A percentile compares a stretch with the other conserved stretches of the same genome.
Evolutionary conservation across 1,140 invertebrate genomes (phyloP).

Genomic region (Drosophila cardini): DNA sequence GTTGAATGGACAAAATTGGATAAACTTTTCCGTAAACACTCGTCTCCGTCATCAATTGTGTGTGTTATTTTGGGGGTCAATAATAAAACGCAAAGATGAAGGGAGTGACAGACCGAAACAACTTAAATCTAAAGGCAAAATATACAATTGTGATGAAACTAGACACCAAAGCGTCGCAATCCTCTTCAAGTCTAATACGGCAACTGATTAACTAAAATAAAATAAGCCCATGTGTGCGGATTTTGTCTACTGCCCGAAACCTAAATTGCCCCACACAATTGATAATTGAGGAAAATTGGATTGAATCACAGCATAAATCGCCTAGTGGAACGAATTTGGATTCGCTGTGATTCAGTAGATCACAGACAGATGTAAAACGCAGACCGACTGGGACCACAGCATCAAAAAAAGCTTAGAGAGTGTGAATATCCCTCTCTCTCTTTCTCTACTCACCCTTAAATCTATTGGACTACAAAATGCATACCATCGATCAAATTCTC

Average conservation of each 20-base stretch:
- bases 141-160: slow-evolving; percentile 34
- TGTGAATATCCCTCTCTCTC: not conserved
- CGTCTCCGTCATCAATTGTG: not conserved
- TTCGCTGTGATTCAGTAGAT: slow-evolving; percentile 48
- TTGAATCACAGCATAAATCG: slow-evolving; percentile 64
- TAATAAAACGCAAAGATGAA: slow-evolving; percentile 19
- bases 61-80: slow-evolving; percentile 27
- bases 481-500: slow-evolving; percentile 86
- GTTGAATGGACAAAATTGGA: slow-evolving; percentile 7
- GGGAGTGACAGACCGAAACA: slow-evolving; percentile 3
- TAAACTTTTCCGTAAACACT: slow-evolving; percentile 10
- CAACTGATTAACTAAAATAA: slow-evolving; percentile 69
- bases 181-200: slow-evolving; percentile 32
- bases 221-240: slow-evolving; percentile 58
- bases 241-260: slow-evolving; percentile 49
- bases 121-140: slow-evolving; percentile 26
- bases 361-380: slow-evolving; percentile 37
- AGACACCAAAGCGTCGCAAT: slow-evolving; percentile 55
- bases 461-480: slow-evolving; percentile 50
- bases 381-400: slow-evolving; percentile 27
- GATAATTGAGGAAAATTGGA: slow-evolving; percentile 78
- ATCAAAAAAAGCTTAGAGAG: not conserved
- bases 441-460: no score
- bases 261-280: slow-evolving; percentile 76
- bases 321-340: slow-evolving; percentile 51